Conservation (phyloP, 2,113 vertebrate species). For the Ailurus styani region DNA sequence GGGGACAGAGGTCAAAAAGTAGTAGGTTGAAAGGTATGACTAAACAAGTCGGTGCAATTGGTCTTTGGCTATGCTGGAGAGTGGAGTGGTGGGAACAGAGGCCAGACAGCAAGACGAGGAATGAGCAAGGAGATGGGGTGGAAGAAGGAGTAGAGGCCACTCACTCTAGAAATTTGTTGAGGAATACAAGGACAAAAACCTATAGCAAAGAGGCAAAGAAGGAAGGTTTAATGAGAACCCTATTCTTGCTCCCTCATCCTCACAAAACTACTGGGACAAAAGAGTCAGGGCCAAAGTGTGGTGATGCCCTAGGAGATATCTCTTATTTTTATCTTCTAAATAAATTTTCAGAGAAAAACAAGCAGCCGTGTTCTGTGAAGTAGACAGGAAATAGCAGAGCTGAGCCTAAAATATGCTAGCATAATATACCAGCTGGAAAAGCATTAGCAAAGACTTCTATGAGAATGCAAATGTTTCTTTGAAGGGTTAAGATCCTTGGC, state of each 20-base stretch:
- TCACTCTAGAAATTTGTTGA: neutral
- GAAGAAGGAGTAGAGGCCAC: neutral
- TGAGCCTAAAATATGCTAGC: neutral
- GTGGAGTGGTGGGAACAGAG: neutral
- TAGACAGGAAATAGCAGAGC: neutral
- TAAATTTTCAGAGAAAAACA: neutral
- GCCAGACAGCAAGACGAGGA: neutral
- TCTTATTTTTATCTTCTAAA: neutral
- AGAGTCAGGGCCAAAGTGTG: neutral
- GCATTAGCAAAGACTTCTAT: neutral
- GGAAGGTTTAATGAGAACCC: neutral
- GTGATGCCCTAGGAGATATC: neutral
- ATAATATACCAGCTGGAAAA: neutral
- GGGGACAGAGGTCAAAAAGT: neutral
- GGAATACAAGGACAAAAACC: neutral
- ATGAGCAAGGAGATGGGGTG: rapidly evolving
- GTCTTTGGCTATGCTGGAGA: too few species aligned
- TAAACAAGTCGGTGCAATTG: neutral
- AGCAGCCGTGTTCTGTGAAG: neutral
- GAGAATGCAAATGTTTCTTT: neutral
- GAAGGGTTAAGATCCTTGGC: neutral
- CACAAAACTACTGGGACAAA: neutral
- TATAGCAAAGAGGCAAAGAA: neutral
- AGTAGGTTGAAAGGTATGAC: neutral
- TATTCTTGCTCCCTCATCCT: neutral